Conservation (phyloP, 2,888 invertebrate genomes). For the Mythimna albipuncta region DNA sequence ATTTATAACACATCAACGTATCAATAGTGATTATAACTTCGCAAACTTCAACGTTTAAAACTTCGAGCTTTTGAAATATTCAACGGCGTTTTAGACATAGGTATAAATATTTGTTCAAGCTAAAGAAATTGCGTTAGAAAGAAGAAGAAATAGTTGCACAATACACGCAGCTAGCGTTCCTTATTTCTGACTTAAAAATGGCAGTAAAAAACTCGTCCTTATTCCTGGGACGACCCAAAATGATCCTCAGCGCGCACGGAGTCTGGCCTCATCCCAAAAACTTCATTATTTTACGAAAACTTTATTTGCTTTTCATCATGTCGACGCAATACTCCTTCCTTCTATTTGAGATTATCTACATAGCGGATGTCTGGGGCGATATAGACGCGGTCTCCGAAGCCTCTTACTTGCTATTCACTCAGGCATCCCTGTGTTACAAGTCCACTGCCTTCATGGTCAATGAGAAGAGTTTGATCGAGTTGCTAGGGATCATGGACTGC, state of each 20-base stretch:
- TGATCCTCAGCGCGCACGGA: conserved; percentile 75
- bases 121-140: background rate
- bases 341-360: conserved; percentile 81
- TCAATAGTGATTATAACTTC: conserved; percentile 58
- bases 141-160: background rate
- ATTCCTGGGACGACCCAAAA: conserved; percentile 75
- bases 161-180: too few relatives aligned
- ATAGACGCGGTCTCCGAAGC: conserved; percentile 81
- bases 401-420: conserved; percentile 82
- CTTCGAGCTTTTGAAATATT: conserved; percentile 39
- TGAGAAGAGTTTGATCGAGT: conserved; percentile 69
- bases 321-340: conserved; percentile 79
- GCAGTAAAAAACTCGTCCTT: conserved; percentile 67
- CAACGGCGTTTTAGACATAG: conserved; percentile 11
- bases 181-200: conserved; percentile 60
- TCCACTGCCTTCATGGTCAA: conserved; percentile 77
- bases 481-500: conserved; percentile 75
- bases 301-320: conserved; percentile 75
- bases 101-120: background rate
- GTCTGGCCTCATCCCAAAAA: conserved; percentile 77
- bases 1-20: conserved; percentile 59
- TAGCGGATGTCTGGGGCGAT: conserved; percentile 81
- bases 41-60: conserved; percentile 36
- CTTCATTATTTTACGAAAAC: conserved; percentile 62
- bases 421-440: conserved; percentile 83